Conservation (phyloP, 37 sponge, comb jelly and placozoan species). For the Hormiphora californensis region DNA sequence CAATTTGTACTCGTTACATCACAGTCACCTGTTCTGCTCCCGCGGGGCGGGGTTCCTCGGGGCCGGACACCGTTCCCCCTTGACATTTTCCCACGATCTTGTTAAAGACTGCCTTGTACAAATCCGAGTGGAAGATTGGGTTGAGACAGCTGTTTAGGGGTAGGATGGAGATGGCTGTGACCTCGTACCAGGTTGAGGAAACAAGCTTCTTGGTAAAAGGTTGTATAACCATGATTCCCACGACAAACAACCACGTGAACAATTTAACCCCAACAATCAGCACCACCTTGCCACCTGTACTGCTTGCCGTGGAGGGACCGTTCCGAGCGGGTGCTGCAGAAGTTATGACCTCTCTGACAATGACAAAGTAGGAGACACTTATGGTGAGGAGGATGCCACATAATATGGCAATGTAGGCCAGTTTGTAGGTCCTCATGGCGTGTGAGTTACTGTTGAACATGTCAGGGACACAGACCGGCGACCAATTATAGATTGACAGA, state of each 20-base stretch:
- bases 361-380: background rate
- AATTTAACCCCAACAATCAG: slow-evolving; percentile 6
- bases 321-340: background rate
- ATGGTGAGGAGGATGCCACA: background rate
- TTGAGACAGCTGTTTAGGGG: background rate
- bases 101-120: no score
- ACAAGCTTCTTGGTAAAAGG: background rate
- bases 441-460: background rate
- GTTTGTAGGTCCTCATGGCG: background rate
- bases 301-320: background rate
- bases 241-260: background rate
- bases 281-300: background rate
- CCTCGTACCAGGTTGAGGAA: background rate
- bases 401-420: background rate
- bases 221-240: background rate
- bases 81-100: no score
- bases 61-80: no score
- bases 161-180: slow-evolving; percentile 11
- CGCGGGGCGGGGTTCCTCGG: no score
- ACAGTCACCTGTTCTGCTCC: no score
- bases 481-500: slow-evolving; percentile 11
- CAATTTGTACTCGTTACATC: no score
- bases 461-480: slow-evolving; percentile 5
- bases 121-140: background rate
- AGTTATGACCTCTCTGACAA: background rate